Percentiles rank a stretch among this genome's conserved stretches.
These are phyloP conservation scores for Pseudonaja textilis DNA, from an alignment of 2,113 vertebrate genomes.

Conservation along the genomic window DNA sequence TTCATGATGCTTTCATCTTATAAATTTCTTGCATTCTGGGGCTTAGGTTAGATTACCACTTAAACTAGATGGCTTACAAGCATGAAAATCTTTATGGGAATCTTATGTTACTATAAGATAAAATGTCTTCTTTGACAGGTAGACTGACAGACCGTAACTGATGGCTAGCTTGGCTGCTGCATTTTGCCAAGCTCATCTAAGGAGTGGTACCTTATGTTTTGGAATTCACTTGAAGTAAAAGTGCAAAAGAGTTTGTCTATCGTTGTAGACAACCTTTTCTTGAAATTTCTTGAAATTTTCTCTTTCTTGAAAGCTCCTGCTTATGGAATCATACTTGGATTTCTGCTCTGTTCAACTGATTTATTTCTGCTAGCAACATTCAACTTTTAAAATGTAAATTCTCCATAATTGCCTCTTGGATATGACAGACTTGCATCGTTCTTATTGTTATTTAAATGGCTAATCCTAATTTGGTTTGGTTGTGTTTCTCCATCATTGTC, in stretches of 20 bases:
- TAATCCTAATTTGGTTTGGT: slow-evolving; percentile 3
- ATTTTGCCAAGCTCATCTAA: neutral
- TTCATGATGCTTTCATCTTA: neutral
- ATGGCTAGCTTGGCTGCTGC: neutral
- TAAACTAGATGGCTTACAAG: neutral
- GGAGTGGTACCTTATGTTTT: neutral
- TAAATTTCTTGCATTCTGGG: neutral
- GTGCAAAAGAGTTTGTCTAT: neutral
- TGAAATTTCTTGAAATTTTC: neutral
- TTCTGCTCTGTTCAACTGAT: slow-evolving; percentile 1
- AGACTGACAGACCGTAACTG: neutral
- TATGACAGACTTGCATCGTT: slow-evolving; percentile 5
- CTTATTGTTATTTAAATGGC: neutral
- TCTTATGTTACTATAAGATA: neutral
- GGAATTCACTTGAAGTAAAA: neutral
- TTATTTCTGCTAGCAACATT: neutral
- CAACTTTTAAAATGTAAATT: slow-evolving; percentile 5
- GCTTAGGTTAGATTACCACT: neutral
- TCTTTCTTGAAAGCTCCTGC: neutral
- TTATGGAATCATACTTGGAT: neutral
- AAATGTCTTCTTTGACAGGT: neutral
- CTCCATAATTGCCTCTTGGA: slow-evolving; percentile 8
- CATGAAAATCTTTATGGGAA: neutral
- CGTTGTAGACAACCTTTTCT: neutral
- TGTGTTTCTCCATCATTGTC: neutral